These are phyloP conservation scores for Agonopterix alstromeriana DNA, from an alignment of 2,888 invertebrate genomes.

Conservation along the genomic window DNA sequence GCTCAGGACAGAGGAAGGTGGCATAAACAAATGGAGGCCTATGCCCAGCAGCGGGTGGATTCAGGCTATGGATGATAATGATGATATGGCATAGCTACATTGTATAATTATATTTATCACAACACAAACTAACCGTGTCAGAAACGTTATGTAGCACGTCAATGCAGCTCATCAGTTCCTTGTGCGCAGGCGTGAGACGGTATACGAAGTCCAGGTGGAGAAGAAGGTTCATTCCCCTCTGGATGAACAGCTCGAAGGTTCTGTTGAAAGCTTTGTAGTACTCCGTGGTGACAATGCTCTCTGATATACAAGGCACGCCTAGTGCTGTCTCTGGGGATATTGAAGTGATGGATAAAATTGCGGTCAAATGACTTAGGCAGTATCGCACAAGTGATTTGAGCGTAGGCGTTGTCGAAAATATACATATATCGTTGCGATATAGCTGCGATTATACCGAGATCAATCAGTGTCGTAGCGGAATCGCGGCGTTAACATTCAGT, in stretches of 20 bases:
- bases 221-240: slow-evolving; percentile 36
- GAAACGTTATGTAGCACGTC: slow-evolving; percentile 41
- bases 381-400: no score
- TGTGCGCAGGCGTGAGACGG: slow-evolving; percentile 27
- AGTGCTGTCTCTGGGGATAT: slow-evolving; percentile 44
- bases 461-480: no score
- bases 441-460: no score
- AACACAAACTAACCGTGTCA: slow-evolving; percentile 24
- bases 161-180: slow-evolving; percentile 29
- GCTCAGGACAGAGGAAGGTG: no score
- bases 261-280: slow-evolving; percentile 45
- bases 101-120: no score
- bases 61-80: background rate
- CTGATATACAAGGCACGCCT: slow-evolving; percentile 35
- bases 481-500: no score
- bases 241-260: slow-evolving; percentile 30
- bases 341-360: background rate
- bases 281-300: slow-evolving; percentile 32
- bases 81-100: no score
- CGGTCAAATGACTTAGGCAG: no score
- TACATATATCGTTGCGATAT: no score
- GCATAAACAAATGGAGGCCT: no score
- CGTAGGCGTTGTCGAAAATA: no score
- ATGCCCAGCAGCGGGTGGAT: background rate
- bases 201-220: slow-evolving; percentile 40